These are phyloP conservation scores for Micromys minutus DNA, from an alignment of 2,113 vertebrate species.

Conservation along the genomic window DNA sequence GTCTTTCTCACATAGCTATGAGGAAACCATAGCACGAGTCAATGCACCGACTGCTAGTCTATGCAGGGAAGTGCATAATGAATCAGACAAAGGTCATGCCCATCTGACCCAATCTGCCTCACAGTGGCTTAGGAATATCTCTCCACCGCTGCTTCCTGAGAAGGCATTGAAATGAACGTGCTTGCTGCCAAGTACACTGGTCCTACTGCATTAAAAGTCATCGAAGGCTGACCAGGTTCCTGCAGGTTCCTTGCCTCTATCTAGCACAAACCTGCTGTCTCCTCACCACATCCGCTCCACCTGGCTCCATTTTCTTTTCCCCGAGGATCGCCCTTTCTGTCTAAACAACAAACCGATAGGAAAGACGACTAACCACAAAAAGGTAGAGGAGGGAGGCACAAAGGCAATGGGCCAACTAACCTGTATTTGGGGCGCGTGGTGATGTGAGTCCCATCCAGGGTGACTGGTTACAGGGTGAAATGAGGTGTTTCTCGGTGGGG, in stretches of 20 bases:
- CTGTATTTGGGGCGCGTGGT: background rate
- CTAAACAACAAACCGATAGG: background rate
- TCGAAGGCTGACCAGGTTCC: too few species aligned
- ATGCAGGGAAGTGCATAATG: too few species aligned
- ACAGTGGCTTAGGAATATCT: accelerated
- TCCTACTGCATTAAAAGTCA: accelerated
- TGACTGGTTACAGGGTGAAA: too few species aligned
- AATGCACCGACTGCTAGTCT: accelerated
- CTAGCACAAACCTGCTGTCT: accelerated
- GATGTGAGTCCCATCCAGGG: too few species aligned
- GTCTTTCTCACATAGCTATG: background rate
- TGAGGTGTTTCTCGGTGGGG: background rate
- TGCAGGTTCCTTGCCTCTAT: too few species aligned
- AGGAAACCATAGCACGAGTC: background rate
- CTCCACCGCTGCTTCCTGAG: background rate
- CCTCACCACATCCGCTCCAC: background rate
- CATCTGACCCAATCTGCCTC: accelerated
- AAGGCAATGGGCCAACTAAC: too few species aligned
- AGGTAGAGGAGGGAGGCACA: background rate
- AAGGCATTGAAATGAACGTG: accelerated
- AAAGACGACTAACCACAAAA: background rate
- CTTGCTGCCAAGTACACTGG: background rate
- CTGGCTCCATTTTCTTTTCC: accelerated
- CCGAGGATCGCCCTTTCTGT: accelerated
- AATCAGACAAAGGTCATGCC: background rate